Conservation (phyloP, 2,113 vertebrate species). For the Lamprotornis superbus region DNA sequence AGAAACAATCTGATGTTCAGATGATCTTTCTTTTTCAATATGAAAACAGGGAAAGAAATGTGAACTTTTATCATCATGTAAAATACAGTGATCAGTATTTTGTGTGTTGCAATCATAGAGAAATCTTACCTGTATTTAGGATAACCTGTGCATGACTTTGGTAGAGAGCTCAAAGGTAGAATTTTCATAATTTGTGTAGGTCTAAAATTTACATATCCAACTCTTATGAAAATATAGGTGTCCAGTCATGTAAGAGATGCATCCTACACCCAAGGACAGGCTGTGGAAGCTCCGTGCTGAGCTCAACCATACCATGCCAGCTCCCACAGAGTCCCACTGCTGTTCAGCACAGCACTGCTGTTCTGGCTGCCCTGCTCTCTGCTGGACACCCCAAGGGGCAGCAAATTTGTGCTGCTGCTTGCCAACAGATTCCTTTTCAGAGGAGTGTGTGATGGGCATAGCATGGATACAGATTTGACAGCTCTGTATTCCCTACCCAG, state of each 20-base stretch:
- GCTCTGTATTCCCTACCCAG: background rate
- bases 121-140: background rate
- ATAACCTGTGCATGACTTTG: background rate
- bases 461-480: background rate
- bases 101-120: background rate
- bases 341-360: background rate
- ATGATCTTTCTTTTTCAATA: background rate
- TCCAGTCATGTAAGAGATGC: background rate
- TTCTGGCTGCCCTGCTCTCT: background rate
- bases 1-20: background rate
- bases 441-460: no score
- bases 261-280: background rate
- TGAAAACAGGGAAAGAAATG: background rate
- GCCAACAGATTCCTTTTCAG: background rate
- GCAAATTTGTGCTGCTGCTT: background rate
- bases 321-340: background rate
- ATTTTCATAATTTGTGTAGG: background rate
- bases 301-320: background rate
- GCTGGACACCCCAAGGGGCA: background rate
- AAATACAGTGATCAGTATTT: background rate
- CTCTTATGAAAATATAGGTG: background rate
- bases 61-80: background rate
- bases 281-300: background rate
- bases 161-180: background rate
- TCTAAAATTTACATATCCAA: background rate